Evolutionary conservation across 1,140 invertebrate genomes (phyloP).

Genomic region (Adelges cooleyi): DNA sequence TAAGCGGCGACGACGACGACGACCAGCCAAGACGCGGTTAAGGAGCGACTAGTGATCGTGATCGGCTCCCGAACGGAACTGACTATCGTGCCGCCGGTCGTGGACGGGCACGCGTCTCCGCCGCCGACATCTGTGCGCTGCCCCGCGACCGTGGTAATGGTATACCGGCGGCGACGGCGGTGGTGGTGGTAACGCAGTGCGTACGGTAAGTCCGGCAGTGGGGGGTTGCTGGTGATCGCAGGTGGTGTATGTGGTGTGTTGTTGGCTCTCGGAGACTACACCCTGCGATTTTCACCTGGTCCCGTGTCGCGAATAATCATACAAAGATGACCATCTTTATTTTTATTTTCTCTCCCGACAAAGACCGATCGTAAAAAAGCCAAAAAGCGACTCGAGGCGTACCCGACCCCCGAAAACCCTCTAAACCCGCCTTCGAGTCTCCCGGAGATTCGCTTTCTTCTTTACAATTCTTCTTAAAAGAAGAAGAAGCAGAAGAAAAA

Average conservation of each 20-base stretch:
- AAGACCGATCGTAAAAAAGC: too few species aligned
- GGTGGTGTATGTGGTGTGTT: too few species aligned
- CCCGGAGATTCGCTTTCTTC: too few species aligned
- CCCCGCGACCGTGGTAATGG: background rate
- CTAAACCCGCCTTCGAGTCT: background rate
- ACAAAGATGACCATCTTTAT: too few species aligned
- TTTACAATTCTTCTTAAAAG: background rate
- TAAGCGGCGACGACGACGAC: too few species aligned
- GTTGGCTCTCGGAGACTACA: too few species aligned
- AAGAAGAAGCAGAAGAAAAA: background rate
- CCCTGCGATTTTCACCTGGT: slow-evolving; percentile 8
- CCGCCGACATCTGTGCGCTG: slow-evolving; percentile 14
- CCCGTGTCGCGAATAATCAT: too few species aligned
- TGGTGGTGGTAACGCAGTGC: background rate
- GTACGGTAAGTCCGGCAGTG: background rate
- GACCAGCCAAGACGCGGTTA: background rate
- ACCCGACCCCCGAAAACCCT: too few species aligned
- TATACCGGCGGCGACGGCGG: background rate
- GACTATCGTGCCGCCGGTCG: background rate
- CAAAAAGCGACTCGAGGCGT: background rate
- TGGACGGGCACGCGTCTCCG: slow-evolving; percentile 18
- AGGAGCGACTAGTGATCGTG: background rate
- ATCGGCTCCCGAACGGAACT: slow-evolving; percentile 19
- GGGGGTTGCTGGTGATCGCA: too few species aligned
- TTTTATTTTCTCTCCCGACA: too few species aligned